Evolutionary conservation across 2,888 invertebrate species (phyloP), one percentile per base, ranked within the genome.

Genomic region (Andrena camellia): DNA sequence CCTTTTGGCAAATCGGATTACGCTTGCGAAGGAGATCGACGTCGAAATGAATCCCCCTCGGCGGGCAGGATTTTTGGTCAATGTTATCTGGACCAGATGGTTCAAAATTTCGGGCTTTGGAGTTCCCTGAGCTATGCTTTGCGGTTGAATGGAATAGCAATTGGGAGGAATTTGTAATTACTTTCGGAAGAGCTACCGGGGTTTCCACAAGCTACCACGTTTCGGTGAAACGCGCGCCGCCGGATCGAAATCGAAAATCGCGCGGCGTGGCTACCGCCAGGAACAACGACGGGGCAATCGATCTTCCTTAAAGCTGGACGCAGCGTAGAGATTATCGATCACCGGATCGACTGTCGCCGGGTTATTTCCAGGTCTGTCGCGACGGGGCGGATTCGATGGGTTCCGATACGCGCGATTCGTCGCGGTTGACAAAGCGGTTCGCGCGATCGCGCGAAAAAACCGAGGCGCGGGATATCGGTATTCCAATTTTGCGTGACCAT

Each of bases 271-370:
- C 17, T 26, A 8, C 50, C 26, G n/a, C 0, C 5, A 26, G 7
- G 13, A 20, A 31, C 17, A 17, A n/a, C 20, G 35, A 6, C 52
- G 33, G 54, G 17, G 5, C 63, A 69, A 79, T 69, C 57, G 69
- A 79, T 76, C 64, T 69, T 64, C 17, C 67, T 79, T 79, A 59
- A 79, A 79, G 50, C 59, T 10, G 69, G 69, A 29, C 74, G 42
- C 10, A n/a, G 54, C 5, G 26, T 2, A 17, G 62, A 7, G 6
- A 23, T 48, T 17, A 33, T 33, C 52, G 48, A 48, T 35, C 23
- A 1, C 33, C 2, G 42, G 57, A 33, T 48, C 42, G 23, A 63
- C 35, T 20, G 52, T 20, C 31, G 6, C 10, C 23, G 23, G 10
- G 23, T 69, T 69, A 57, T 68, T 35, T 63, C 23, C 10, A 13